Percentiles rank a stretch among this genome's conserved stretches.
Conservation (phyloP, 2,113 vertebrate genomes). For the Mugil cephalus region DNA sequence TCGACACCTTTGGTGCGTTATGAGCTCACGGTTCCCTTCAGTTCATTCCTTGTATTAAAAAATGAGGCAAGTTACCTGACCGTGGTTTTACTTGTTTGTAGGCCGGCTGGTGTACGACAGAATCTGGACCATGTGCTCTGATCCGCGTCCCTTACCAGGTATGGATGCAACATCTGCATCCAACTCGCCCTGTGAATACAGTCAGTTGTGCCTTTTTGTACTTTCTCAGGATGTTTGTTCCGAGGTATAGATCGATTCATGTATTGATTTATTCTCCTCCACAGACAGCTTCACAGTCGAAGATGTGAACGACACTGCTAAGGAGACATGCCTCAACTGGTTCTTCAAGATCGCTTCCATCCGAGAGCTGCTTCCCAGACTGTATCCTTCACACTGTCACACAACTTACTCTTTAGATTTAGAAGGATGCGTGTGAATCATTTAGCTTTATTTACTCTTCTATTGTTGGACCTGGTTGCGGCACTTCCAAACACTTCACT, state of each 20-base stretch:
- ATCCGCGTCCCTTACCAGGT: constrained; percentile 87
- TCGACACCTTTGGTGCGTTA: constrained; percentile 95
- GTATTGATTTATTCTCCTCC: too few species aligned
- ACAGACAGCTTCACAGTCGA: constrained; percentile 93
- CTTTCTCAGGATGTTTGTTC: neutral
- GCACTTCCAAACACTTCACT: neutral
- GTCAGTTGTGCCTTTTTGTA: neutral
- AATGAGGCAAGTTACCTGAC: neutral
- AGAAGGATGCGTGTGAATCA: too few species aligned
- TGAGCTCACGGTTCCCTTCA: neutral
- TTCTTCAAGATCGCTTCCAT: constrained; percentile 99
- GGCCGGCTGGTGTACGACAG: constrained; percentile 95
- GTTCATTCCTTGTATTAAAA: neutral
- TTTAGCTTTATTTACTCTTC: neutral
- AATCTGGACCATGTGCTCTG: constrained; percentile 94
- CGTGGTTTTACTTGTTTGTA: constrained; percentile 55
- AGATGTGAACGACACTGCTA: constrained; percentile 93
- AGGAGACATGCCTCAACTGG: constrained; percentile 99
- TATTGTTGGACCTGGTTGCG: neutral
- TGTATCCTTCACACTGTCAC: constrained; percentile 89
- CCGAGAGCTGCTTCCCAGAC: constrained; percentile 94
- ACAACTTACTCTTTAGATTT: neutral
- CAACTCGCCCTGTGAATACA: neutral
- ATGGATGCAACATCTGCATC: neutral
- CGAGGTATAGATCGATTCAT: too few species aligned